A percentile compares a stretch with the other conserved stretches of the same genome.
These are phyloP conservation scores for Furnarius figulus DNA, from an alignment of 2,113 vertebrate genomes.

Conservation along the genomic window DNA sequence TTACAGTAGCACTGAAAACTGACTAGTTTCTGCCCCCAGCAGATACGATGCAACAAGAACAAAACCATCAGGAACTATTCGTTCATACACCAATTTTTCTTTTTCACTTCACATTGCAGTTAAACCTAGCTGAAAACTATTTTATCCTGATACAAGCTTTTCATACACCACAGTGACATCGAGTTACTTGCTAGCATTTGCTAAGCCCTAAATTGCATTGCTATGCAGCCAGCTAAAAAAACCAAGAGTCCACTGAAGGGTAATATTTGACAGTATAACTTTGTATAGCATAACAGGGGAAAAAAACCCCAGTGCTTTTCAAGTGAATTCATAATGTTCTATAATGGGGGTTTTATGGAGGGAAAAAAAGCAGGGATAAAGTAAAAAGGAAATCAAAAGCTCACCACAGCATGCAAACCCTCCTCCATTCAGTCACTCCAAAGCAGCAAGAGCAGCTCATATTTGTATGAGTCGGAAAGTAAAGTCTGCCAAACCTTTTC, in stretches of 20 bases:
- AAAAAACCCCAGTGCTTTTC: not conserved
- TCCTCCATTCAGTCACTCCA: not conserved
- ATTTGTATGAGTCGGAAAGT: not conserved
- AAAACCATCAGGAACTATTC: not conserved
- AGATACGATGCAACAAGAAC: not conserved
- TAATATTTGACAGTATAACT: not conserved
- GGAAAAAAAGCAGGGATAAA: not conserved
- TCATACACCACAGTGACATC: not conserved
- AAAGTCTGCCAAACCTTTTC: slow-evolving; percentile 13
- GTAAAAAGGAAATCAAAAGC: not conserved
- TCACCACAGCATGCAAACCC: not conserved
- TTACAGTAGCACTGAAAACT: not conserved
- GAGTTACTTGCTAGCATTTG: not conserved
- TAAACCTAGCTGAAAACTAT: not conserved
- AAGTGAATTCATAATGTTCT: not conserved
- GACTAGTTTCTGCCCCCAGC: not conserved
- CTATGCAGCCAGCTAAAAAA: not conserved
- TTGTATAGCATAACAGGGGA: not conserved
- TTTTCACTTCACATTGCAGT: not conserved
- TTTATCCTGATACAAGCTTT: not conserved
- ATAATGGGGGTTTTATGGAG: not conserved
- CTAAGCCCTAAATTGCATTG: not conserved
- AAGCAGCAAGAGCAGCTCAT: not conserved
- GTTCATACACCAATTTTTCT: not conserved
- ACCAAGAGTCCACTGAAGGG: not conserved